Evolutionary conservation across 1,140 invertebrate genomes (phyloP).

Genomic region (Atta colombica): DNA sequence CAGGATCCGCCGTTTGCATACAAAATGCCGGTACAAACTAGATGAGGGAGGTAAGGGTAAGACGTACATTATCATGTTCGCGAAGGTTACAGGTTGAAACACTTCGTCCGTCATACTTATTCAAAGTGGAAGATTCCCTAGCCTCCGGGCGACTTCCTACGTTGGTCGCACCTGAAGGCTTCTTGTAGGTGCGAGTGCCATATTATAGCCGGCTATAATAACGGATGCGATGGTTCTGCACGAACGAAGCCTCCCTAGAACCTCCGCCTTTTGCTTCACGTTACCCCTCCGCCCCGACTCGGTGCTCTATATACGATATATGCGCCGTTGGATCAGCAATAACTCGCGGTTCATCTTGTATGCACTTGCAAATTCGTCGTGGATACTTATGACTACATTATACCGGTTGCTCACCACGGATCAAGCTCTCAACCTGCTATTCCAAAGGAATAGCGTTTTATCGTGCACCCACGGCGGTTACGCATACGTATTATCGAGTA

Average conservation of each 20-base stretch:
- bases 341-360: constrained; percentile 52
- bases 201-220: constrained; percentile 63
- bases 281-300: neutral
- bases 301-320: constrained; percentile 33
- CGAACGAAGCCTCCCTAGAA: constrained; percentile 41
- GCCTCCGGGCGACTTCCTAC: constrained; percentile 52
- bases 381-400: constrained; percentile 71
- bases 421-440: constrained; percentile 52
- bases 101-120: constrained; percentile 61
- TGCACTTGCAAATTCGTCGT: constrained; percentile 70
- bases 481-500: constrained; percentile 58
- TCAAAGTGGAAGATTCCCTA: constrained; percentile 61
- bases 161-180: constrained; percentile 55
- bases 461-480: constrained; percentile 60
- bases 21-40: constrained; percentile 26
- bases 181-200: constrained; percentile 65
- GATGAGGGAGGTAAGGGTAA: neutral
- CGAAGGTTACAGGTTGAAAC: constrained; percentile 62
- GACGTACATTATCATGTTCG: constrained; percentile 43
- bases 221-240: constrained; percentile 54
- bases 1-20: constrained; percentile 50
- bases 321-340: constrained; percentile 10
- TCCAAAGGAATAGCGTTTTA: constrained; percentile 34
- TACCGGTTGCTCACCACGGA: constrained; percentile 36
- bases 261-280: neutral